These are phyloP conservation scores for Archaeoteleia sp. DNA, from an alignment of 2,888 invertebrate genomes.

Conservation along the genomic window DNA sequence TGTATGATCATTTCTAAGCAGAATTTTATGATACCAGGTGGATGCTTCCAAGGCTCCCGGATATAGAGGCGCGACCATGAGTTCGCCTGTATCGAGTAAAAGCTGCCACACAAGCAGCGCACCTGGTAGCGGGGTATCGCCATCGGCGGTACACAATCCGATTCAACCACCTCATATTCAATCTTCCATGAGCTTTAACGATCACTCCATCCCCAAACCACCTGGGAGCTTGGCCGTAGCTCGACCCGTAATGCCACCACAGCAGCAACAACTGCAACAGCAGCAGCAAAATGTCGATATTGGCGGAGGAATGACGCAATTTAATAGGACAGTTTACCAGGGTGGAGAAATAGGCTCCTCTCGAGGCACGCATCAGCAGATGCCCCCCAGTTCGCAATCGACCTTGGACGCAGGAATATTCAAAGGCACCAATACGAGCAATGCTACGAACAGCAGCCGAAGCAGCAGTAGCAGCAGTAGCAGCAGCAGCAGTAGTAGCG, in stretches of 20 bases:
- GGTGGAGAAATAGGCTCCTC: slow-evolving; percentile 59
- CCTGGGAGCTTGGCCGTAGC: slow-evolving; percentile 70
- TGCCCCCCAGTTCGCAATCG: slow-evolving; percentile 66
- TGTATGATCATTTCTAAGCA: no score
- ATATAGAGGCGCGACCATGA: slow-evolving; percentile 86
- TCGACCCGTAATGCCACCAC: slow-evolving; percentile 67
- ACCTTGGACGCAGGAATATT: slow-evolving; percentile 67
- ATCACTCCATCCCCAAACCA: slow-evolving; percentile 65
- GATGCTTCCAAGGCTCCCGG: slow-evolving; percentile 95
- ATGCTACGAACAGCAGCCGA: slow-evolving; percentile 62
- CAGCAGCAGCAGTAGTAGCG: slow-evolving; percentile 56
- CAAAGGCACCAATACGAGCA: slow-evolving; percentile 60
- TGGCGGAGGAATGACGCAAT: slow-evolving; percentile 61
- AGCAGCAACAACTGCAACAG: no score
- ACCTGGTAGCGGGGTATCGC: slow-evolving; percentile 59
- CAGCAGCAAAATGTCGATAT: slow-evolving; percentile 60
- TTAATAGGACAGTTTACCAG: slow-evolving; percentile 66
- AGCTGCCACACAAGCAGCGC: slow-evolving; percentile 73
- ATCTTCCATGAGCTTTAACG: slow-evolving; percentile 63
- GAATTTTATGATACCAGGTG: slow-evolving; percentile 79
- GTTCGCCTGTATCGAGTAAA: slow-evolving; percentile 84
- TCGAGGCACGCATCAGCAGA: slow-evolving; percentile 62
- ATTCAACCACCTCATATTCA: slow-evolving; percentile 68
- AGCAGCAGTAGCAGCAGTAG: slow-evolving; percentile 56
- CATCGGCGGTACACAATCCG: slow-evolving; percentile 64